phyloP scores from a whole-genome alignment of 2,113 vertebrate species.

The Leucoraja erinaceus region DNA sequence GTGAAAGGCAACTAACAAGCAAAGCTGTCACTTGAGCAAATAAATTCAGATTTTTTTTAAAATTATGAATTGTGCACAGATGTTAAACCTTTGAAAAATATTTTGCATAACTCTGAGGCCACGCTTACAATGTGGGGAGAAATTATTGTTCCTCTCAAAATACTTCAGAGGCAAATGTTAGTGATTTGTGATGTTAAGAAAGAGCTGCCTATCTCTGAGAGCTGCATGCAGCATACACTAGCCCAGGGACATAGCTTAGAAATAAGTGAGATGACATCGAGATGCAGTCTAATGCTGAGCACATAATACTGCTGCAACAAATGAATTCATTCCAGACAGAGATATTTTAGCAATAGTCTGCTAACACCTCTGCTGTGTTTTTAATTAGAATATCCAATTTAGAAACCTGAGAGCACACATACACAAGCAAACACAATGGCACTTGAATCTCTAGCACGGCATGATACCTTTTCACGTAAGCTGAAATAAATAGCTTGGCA shows the following conservation, averaged over 20 bases:
- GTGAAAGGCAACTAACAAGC: neutral
- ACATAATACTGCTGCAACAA: neutral
- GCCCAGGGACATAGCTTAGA: neutral
- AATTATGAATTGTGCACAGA: neutral
- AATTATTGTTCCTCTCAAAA: neutral
- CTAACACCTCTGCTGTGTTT: constrained; percentile 18
- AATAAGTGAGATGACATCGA: constrained; percentile 13
- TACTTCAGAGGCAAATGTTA: neutral
- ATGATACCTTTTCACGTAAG: neutral
- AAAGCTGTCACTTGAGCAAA: neutral
- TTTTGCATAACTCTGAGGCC: neutral
- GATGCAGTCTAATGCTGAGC: neutral
- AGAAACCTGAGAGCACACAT: neutral
- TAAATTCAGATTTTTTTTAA: neutral
- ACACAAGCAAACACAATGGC: neutral
- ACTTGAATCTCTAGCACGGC: neutral
- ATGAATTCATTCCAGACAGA: constrained; percentile 24
- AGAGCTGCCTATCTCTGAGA: neutral
- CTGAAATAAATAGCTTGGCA: neutral
- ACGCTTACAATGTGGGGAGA: neutral
- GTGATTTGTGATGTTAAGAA: constrained; percentile 7
- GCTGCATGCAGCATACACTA: neutral
- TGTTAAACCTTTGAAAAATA: neutral
- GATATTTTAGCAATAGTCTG: constrained; percentile 25
- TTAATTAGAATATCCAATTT: constrained; percentile 17